Evolutionary conservation across 1,140 invertebrate species (phyloP), one percentile per base, ranked within the genome.

Genomic region (Eciton burchellii): DNA sequence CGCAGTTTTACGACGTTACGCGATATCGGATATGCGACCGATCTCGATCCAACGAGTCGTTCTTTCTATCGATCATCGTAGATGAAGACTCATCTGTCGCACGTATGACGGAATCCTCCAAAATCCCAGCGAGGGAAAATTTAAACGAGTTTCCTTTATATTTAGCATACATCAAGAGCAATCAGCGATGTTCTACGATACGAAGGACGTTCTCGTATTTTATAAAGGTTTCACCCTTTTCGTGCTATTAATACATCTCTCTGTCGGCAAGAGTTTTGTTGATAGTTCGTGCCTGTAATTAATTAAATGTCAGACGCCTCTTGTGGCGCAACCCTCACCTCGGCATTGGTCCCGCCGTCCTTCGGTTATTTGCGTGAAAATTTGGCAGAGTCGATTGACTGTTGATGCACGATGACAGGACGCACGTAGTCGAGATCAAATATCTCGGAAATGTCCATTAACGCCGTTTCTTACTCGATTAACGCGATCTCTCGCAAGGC

Each of bases 361-460:
- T 62, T 83, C 72, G 56, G 63, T 84, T 82, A 41, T 70, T 81
- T 81, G 56, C 77, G 77, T 60, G 68, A 73, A 73, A 81, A 60
- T 81, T 81, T 81, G 77, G 77, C 77, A 81, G 43, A 79, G 63
- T 43, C n/a, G n/a, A 26, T 68, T n/a, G n/a, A n/a, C 62, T 66
- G 47, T 12, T 54, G 47, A 77, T 66, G 19, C 3, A 19, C 29
- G 47, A 26, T 74, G 43, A 29, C 45, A 49, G 72, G 72, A 77
- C 16, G 70, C 21, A 35, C 12, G 8, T 19, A 19, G 43, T 43
- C 52, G 6, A n/a, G n/a, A 35, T 35, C n/a, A 11, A 54, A 68
- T 35, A 77, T 66, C 35, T 79, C n/a, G 12, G 14, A 19, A 56
- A 16, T 4, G 16, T 21, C 29, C 66, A 77, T 77, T 68, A 68